Percentiles rank a stretch among this genome's conserved stretches.
These are phyloP conservation scores for Drosophila leonis DNA, from an alignment of 2,888 invertebrate genomes.

Conservation along the genomic window DNA sequence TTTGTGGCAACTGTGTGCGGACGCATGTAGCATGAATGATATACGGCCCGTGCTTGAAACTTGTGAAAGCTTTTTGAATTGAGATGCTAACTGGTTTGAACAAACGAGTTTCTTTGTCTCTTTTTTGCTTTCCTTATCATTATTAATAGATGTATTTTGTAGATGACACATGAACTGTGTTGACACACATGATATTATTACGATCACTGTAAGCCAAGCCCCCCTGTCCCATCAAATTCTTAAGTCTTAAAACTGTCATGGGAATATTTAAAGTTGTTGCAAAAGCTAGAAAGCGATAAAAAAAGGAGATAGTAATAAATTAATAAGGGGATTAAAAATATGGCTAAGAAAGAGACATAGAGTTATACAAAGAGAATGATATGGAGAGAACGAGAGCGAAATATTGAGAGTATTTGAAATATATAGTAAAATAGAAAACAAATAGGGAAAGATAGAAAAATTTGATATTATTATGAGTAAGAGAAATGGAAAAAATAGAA, in stretches of 20 bases:
- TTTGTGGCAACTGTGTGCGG: conserved; percentile 39
- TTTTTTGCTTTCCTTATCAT: conserved; percentile 27
- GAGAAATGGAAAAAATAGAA: no score
- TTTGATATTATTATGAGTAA: no score
- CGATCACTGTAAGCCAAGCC: conserved; percentile 1
- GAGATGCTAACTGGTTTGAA: conserved; percentile 55
- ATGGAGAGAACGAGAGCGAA: no score
- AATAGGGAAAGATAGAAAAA: no score
- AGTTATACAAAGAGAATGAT: no score
- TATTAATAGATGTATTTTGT: conserved; percentile 45
- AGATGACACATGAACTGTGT: conserved; percentile 19
- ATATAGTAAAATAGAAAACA: no score
- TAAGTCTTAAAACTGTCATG: not conserved
- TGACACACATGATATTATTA: conserved; percentile 20
- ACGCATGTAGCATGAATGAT: conserved; percentile 55
- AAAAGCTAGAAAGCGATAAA: no score
- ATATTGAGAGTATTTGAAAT: no score
- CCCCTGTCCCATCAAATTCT: not conserved
- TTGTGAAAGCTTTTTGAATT: conserved; percentile 58
- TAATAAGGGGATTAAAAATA: no score
- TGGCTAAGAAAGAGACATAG: not conserved
- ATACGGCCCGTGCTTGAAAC: conserved; percentile 48
- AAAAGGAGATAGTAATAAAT: not conserved
- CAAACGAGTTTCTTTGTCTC: conserved; percentile 50
- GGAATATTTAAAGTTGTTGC: not conserved